A percentile compares a stretch with the other conserved stretches of the same genome.
Conservation (phyloP, 2,113 vertebrate genomes). For the Acinonyx jubatus region DNA sequence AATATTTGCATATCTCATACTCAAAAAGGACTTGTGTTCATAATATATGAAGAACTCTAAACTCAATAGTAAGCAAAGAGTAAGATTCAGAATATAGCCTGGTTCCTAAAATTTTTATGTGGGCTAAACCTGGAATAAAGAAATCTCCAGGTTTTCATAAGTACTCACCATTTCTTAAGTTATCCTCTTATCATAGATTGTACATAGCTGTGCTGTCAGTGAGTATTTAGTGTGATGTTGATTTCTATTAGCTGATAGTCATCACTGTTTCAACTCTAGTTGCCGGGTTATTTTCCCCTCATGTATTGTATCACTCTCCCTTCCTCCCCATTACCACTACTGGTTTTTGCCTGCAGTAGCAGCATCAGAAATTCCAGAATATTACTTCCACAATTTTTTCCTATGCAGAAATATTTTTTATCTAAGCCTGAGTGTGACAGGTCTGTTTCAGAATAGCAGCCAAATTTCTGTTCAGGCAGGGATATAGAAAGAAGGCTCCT, state of each 20-base stretch:
- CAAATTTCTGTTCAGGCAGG: background rate
- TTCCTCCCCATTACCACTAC: background rate
- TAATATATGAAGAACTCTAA: background rate
- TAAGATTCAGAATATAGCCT: background rate
- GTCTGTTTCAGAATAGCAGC: background rate
- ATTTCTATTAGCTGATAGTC: conserved; percentile 11
- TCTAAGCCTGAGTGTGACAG: background rate
- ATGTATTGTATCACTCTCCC: background rate
- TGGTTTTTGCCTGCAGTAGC: background rate
- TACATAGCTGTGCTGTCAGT: background rate
- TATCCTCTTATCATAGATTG: background rate
- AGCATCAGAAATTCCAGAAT: background rate
- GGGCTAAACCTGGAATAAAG: background rate
- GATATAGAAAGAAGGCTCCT: background rate
- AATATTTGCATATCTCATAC: background rate
- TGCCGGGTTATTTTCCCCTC: background rate
- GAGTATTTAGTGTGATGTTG: background rate
- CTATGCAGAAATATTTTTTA: background rate
- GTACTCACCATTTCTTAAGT: background rate
- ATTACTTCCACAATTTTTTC: background rate
- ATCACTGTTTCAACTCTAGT: background rate
- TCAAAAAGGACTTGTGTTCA: background rate
- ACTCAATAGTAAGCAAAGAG: background rate
- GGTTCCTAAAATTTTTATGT: background rate
- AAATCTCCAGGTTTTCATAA: background rate